Percentiles rank a stretch among this genome's conserved stretches.
Evolutionary conservation across 2,797 vertebrate genomes (phyloP).

Genomic region (Acrocephalus scirpaceus): DNA sequence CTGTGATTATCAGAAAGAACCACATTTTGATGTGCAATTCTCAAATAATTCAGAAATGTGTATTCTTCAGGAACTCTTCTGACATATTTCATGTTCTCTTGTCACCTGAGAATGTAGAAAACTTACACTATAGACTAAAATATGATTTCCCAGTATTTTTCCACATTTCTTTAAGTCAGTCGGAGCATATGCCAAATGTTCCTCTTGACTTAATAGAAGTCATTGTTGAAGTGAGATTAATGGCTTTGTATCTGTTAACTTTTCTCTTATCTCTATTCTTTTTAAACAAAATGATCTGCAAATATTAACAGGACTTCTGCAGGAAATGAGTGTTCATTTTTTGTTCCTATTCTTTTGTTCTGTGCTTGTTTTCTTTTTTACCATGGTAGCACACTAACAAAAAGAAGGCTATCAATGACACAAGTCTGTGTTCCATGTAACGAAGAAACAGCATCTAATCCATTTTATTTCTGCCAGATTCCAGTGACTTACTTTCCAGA

Average conservation of each 20-base stretch:
- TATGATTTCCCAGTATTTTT: neutral
- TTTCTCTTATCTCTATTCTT: neutral
- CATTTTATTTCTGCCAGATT: neutral
- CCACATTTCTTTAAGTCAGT: neutral
- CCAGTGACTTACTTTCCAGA: neutral
- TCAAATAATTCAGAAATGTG: neutral
- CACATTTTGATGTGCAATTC: neutral
- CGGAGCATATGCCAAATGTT: neutral
- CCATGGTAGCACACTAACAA: neutral
- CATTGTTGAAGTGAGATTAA: neutral
- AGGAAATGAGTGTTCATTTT: neutral
- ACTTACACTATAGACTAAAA: neutral
- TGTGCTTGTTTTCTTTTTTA: neutral
- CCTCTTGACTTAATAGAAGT: slow-evolving; percentile 7
- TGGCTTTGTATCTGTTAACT: neutral
- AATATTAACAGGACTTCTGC: neutral
- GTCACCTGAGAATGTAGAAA: neutral
- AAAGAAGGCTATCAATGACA: neutral
- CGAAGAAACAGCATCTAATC: neutral
- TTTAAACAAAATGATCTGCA: neutral
- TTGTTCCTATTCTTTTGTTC: neutral
- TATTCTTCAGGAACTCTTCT: neutral
- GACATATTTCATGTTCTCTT: neutral
- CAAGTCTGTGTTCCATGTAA: neutral
- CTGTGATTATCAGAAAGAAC: neutral